A percentile compares a stretch with the other conserved stretches of the same genome.
Evolutionary conservation across 2,113 vertebrate genomes (phyloP).

Genomic region (Eurystomus gularis): DNA sequence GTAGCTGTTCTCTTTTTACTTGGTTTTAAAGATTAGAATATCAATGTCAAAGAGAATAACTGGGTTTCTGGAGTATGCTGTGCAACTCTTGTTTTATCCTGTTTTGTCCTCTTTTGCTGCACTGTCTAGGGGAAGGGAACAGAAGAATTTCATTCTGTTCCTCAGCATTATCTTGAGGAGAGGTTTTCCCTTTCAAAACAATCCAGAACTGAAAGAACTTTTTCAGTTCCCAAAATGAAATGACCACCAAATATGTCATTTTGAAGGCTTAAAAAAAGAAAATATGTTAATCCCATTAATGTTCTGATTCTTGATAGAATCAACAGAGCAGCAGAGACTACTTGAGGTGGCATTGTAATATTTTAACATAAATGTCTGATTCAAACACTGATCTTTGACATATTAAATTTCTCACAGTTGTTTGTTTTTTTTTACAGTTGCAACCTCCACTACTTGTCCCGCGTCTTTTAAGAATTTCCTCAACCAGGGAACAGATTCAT

Average conservation of each 20-base stretch:
- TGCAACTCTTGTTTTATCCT: slow-evolving; percentile 57
- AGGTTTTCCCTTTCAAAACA: slow-evolving; percentile 21
- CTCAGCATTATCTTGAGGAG: slow-evolving; percentile 13
- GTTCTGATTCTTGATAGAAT: background rate
- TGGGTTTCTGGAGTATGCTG: slow-evolving; percentile 30
- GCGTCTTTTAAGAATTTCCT: slow-evolving; percentile 60
- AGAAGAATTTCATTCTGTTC: slow-evolving; percentile 39
- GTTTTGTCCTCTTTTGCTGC: slow-evolving; percentile 47
- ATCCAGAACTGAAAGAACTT: slow-evolving; percentile 39
- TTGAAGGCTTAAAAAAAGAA: slow-evolving; percentile 4
- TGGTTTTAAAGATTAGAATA: slow-evolving; percentile 40
- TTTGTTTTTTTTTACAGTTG: slow-evolving; percentile 76
- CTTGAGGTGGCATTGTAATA: background rate
- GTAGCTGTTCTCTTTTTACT: slow-evolving; percentile 45
- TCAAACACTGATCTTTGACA: background rate
- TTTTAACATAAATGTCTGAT: background rate
- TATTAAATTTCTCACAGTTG: slow-evolving; percentile 62
- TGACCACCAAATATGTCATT: background rate
- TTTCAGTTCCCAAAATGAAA: background rate
- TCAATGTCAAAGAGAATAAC: slow-evolving; percentile 39
- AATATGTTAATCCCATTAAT: slow-evolving; percentile 18
- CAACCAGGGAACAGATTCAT: slow-evolving; percentile 10
- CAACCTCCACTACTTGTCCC: slow-evolving; percentile 40
- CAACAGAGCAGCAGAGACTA: no score
- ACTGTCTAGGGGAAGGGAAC: slow-evolving; percentile 25